Evolutionary conservation across 1,140 invertebrate genomes (phyloP).

Genomic region (Thaumatotibia leucotreta): DNA sequence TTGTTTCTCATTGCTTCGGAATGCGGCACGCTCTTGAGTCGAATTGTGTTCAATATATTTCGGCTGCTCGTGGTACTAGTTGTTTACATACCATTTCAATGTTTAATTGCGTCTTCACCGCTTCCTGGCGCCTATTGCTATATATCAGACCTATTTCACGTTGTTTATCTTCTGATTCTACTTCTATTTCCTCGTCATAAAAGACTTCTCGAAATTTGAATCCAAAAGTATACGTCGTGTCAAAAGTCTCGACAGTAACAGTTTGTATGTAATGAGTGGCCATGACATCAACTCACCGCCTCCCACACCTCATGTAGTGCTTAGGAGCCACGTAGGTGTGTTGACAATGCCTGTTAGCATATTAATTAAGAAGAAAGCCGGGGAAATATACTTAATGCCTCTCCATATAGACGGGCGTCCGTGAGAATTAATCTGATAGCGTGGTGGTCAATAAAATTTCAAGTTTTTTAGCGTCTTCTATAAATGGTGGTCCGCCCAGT

Average conservation of each 20-base stretch:
- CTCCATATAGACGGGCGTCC: slow-evolving; percentile 29
- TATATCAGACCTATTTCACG: no score
- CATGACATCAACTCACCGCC: slow-evolving; percentile 38
- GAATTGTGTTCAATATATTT: neutral
- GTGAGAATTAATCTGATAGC: slow-evolving; percentile 12
- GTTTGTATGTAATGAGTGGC: slow-evolving; percentile 29
- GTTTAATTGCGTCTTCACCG: neutral
- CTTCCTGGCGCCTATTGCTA: no score
- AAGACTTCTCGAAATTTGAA: neutral
- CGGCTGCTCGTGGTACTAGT: neutral
- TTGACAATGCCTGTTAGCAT: slow-evolving; percentile 66
- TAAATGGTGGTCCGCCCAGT: neutral
- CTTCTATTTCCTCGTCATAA: no score
- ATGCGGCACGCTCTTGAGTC: neutral
- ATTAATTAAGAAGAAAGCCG: slow-evolving; percentile 71
- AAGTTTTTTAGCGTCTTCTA: slow-evolving; percentile 2
- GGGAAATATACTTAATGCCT: slow-evolving; percentile 51
- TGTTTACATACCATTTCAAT: neutral
- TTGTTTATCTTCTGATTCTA: no score
- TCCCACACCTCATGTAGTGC: slow-evolving; percentile 36
- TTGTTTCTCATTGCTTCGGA: neutral
- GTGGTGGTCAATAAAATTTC: neutral
- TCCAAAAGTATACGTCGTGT: neutral
- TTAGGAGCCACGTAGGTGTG: slow-evolving; percentile 49
- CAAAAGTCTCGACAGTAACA: neutral